Evolutionary conservation across 2,797 vertebrate genomes (phyloP).

Genomic region (Ispidina picta): DNA sequence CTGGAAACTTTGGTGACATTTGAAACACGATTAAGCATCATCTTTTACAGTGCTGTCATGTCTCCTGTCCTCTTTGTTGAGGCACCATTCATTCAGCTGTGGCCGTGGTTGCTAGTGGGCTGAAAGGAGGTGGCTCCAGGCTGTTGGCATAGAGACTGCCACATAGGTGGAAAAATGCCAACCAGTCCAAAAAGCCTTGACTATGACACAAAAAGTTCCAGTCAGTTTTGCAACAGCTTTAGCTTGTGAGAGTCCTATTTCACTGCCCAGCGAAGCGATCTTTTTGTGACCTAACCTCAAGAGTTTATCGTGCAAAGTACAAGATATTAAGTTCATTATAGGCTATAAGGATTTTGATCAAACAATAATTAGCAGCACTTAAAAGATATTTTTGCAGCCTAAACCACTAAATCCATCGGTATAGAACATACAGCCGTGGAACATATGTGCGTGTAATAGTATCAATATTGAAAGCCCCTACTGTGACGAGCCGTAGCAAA

Average conservation of each 20-base stretch:
- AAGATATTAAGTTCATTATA: slow-evolving; percentile 44
- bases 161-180: not conserved
- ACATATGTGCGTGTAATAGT: slow-evolving; percentile 87
- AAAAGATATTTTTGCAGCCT: slow-evolving; percentile 7
- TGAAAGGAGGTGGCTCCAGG: not conserved
- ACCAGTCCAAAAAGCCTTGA: not conserved
- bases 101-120: not conserved
- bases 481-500: slow-evolving; percentile 89
- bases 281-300: not conserved
- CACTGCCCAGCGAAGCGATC: not conserved
- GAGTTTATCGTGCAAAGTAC: not conserved
- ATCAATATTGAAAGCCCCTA: slow-evolving; percentile 89
- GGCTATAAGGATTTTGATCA: not conserved
- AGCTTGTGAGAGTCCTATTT: not conserved
- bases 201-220: not conserved
- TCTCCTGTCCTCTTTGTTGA: not conserved
- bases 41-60: accelerated
- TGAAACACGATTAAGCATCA: accelerated
- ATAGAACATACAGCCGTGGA: slow-evolving; percentile 81
- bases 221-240: not conserved
- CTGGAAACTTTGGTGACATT: not conserved
- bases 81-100: not conserved
- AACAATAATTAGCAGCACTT: slow-evolving; percentile 65
- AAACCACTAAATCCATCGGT: slow-evolving; percentile 7
- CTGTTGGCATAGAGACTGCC: not conserved